phyloP scores from a whole-genome alignment of 2,888 invertebrate species.

The Spilarctia lutea region DNA sequence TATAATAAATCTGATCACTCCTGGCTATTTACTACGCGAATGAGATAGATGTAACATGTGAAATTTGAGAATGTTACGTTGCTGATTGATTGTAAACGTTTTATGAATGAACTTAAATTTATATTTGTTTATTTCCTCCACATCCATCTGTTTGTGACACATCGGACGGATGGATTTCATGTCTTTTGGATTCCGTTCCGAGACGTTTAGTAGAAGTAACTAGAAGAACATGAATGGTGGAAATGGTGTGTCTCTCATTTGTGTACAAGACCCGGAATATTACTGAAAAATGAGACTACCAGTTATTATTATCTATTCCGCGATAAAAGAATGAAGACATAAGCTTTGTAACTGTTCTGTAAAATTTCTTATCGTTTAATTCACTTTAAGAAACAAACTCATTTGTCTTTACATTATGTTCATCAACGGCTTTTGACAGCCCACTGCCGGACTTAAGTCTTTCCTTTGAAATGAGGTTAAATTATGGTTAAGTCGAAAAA shows the following conservation, averaged over 20 bases:
- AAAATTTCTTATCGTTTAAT: no score
- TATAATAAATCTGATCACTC: background rate
- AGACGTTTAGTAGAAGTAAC: background rate
- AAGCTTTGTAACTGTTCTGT: no score
- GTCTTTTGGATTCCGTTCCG: background rate
- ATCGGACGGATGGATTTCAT: background rate
- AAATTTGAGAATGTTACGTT: conserved; percentile 47
- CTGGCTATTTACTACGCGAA: conserved; percentile 39
- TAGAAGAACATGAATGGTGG: background rate
- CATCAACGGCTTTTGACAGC: no score
- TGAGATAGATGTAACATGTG: conserved; percentile 35
- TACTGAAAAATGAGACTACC: background rate
- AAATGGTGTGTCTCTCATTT: background rate
- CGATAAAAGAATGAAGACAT: no score
- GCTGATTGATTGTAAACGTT: conserved; percentile 45
- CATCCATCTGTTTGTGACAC: background rate
- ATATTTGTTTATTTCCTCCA: conserved; percentile 8
- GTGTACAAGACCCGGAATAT: background rate
- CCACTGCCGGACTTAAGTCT: no score
- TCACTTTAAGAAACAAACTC: no score
- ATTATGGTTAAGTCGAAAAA: no score
- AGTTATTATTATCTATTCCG: no score
- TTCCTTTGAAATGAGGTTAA: no score
- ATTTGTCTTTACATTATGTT: no score
- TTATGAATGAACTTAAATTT: conserved; percentile 47